These are phyloP conservation scores for Calliphora vomitoria DNA, from an alignment of 2,888 invertebrate species.

Conservation along the genomic window DNA sequence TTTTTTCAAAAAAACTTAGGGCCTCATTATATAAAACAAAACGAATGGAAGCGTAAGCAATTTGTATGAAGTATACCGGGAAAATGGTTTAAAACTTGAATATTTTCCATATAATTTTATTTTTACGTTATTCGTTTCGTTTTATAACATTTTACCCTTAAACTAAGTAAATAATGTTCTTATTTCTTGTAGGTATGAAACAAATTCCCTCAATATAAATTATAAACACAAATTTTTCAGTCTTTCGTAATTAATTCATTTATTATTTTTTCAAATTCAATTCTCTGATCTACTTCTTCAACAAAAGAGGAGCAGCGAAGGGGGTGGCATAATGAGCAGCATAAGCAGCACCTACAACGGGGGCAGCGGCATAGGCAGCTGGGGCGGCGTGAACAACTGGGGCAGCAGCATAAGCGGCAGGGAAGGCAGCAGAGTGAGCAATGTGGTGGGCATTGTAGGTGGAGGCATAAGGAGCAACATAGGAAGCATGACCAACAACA, in stretches of 20 bases:
- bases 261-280: neutral
- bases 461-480: conserved; percentile 81
- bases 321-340: conserved; percentile 57
- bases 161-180: no score
- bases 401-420: conserved; percentile 78
- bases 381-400: conserved; percentile 48
- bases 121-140: no score
- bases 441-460: conserved; percentile 79
- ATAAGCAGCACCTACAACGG: conserved; percentile 50
- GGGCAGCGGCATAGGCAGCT: conserved; percentile 67
- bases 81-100: no score
- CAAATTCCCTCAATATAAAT: no score
- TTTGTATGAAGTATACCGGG: no score
- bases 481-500: conserved; percentile 80
- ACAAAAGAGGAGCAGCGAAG: conserved; percentile 67
- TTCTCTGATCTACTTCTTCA: conserved; percentile 59
- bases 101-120: no score
- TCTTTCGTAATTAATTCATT: conserved; percentile 7
- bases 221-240: neutral
- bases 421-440: conserved; percentile 81
- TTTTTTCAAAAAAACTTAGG: no score
- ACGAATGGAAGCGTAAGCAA: no score
- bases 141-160: no score
- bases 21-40: no score
- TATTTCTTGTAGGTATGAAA: no score